Base-by-base conservation (phyloP, 2,888 invertebrate genomes). In the Drosophila ezoana region DNA sequence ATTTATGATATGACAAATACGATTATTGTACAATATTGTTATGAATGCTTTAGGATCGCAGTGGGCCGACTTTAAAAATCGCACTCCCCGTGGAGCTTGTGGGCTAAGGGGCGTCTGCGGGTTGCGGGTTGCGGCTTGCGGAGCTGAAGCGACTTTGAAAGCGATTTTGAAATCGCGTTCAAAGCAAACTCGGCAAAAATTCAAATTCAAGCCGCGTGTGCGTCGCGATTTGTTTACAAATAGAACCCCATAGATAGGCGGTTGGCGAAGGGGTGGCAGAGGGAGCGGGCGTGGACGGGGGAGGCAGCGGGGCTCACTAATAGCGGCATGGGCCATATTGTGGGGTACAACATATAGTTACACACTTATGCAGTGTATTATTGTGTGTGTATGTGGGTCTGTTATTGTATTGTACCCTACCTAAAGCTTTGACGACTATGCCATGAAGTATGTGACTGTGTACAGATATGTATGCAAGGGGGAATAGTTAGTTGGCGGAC, bases 211-310 rank as follows among this genome's bases (percentile, higher is more conserved):
- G 66, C 68, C 66, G 75, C 78, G 76, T 83, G 37, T 76, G 72
- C 65, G 57, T 38, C 65, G 75, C 81, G 68, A 65, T 85, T 85
- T 89, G 84, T 89, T 89, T 85, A 87, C 87, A 84, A 85, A 87
- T 73, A 74, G 61, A 68, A 71, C 45, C 37, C 52, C 57, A 48
- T 35, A 54, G 54, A 56, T 47, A 32, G 28, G 10, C 33, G 65
- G n/a, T 28, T 23, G 48, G 10, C 10, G 32, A 54, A 13, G 20
- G 33, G 14, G 13, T 5, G 2, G 48, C 23, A 3, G 33, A 1
- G 5, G 33, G 9, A 1, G 8, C 9, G 18, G 14, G 14, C 5
- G 11, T 4, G 18, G 11, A n/a, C 4, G 18, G 18, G 23, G 2
- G n/a, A n/a, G n/a, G n/a, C n/a, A n/a, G 28, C 20, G 43, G 40